Evolutionary conservation across 2,888 invertebrate species (phyloP), one percentile per base, ranked within the genome.

Genomic region (Chrysolina oricalcia): DNA sequence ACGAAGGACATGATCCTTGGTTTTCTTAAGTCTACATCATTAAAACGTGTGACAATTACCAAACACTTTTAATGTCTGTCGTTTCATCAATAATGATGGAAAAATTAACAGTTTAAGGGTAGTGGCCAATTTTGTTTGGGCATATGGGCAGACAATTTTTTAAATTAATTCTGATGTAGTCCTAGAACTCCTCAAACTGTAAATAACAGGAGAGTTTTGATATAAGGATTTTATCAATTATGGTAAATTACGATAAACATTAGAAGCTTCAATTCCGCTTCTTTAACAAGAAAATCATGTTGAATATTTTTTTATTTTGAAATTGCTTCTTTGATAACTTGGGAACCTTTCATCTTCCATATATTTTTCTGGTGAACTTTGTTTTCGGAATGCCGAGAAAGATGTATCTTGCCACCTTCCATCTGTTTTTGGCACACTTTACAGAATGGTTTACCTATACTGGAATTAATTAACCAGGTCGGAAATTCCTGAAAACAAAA

Each of bases 41-140:
- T 71, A 71, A 65, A 75, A 23, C 71, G 15, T 35, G 66, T 59
- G 21, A 75, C 72, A 48, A 75, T 17, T 21, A 59, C 67, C 19
- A 75, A 50, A 41, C 59, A 72, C 50, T 75, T 75, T 48, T 67
- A 21, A 59, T 59, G 13, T 59, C 19, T 21, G 59, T 59, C 1
- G 59, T 59, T 59, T 72, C 75, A 62, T 75, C 75, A 19, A 75
- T 68, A 17, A 75, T 75, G 15, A 75, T 66, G 8, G 71, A 72
- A 75, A 68, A 68, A 13, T 67, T 35, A n/a, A 23, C 48, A 19
- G 48, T 23, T 46, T 43, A 2, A 70, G 53, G 17, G 8, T 59
- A 21, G 15, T 59, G 15, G 59, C 59, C 59, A 21, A 59, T 59
- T 59, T 10, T 59, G 9, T 23, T 59, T 59, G 59, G 1, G 59